Conservation (phyloP, 2,113 vertebrate species). For the Acanthisitta chloris region DNA sequence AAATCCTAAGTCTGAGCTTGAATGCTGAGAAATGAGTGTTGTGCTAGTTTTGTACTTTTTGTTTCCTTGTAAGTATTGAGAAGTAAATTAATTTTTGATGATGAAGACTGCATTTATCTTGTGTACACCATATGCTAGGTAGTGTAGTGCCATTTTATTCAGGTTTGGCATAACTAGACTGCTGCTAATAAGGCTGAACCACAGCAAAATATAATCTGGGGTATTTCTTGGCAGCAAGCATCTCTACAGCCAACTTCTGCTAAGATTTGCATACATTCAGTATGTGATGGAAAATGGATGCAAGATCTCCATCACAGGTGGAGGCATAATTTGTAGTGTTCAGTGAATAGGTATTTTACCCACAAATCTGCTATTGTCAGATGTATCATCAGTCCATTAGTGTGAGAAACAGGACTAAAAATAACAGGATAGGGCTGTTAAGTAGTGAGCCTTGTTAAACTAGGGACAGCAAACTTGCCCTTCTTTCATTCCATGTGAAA, state of each 20-base stretch:
- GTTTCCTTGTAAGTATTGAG: background rate
- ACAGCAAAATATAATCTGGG: background rate
- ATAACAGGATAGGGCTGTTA: constrained; percentile 42
- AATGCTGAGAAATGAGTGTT: background rate
- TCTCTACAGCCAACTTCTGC: background rate
- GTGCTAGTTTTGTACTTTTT: background rate
- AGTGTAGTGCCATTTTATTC: background rate
- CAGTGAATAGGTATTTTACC: constrained; percentile 5
- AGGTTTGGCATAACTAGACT: background rate
- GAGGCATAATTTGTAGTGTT: background rate
- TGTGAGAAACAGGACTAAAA: constrained; percentile 49
- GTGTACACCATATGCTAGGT: background rate
- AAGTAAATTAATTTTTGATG: background rate
- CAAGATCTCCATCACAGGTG: background rate
- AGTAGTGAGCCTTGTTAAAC: constrained; percentile 51
- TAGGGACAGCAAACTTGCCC: constrained; percentile 4
- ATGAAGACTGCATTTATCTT: background rate
- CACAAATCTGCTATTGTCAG: constrained; percentile 20
- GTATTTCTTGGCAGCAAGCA: background rate
- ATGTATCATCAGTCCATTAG: constrained; percentile 45
- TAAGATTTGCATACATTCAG: background rate
- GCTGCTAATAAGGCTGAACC: background rate
- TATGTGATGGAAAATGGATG: background rate
- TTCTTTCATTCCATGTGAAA: background rate
- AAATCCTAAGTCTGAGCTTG: background rate